Base-by-base conservation (phyloP, 2,888 invertebrate species). In the Lamellibrachia columna region DNA sequence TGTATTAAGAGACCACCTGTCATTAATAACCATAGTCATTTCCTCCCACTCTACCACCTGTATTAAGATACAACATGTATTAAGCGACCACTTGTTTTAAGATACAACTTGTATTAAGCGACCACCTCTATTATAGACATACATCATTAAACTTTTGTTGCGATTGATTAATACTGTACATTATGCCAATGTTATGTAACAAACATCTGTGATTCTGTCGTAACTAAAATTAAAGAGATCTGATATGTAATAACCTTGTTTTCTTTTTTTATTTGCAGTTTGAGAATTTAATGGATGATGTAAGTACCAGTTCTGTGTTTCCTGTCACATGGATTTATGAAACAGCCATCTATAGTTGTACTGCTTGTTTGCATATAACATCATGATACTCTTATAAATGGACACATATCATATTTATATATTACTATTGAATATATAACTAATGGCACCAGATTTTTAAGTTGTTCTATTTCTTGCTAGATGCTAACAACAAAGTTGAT, bases 201-300 rank as follows among this genome's bases (percentile, higher is more conserved):
- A 22, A 40, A 90, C 1, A 8, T 55, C 1, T 55, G 55, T 55
- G 7, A 4, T 75, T 6, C 4, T 75, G 22, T 75, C 3, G 75
- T n/a, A 15, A 75, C 75, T 22, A 6, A 75, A 75, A 3, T n/a
- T 75, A 9, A 55, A 55, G 7, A 75, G 22, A 75, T 22, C 75
- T 91, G 22, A 91, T 28, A 53, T 60, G 28, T n/a, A 28, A 90
- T 75, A 52, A 52, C 7, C 53, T 91, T 92, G 91, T 93, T 93
- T 92, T 93, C 52, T 93, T 93, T 40, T 40, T 94, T 93, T 93
- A 60, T 92, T 95, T 95, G 93, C 95, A 96, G 96, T 96, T 96
- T 95, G 95, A 96, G 94, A 96, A 96, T 94, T 94, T 96, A 53
- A 96, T 96, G 96, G 96, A 96, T 93, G 95, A 96, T 94, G 96